Conservation (phyloP, 1,140 invertebrate species). For the Pogonus chalceus region DNA sequence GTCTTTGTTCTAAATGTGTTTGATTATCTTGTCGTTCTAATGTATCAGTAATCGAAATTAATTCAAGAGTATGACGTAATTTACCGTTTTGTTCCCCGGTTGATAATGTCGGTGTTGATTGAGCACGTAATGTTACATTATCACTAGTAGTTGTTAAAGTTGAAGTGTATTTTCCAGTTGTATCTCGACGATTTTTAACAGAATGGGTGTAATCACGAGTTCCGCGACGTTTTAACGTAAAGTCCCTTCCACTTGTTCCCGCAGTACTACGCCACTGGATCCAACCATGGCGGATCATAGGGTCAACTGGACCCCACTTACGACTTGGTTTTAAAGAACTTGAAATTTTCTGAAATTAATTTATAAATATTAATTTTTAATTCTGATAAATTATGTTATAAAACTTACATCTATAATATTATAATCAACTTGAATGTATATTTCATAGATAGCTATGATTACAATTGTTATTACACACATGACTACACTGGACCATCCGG, state of each 20-base stretch:
- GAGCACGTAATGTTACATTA: constrained; percentile 11
- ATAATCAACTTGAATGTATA: constrained; percentile 34
- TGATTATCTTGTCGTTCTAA: background rate
- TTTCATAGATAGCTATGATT: constrained; percentile 34
- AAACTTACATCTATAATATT: constrained; percentile 31
- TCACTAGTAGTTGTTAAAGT: constrained; percentile 16
- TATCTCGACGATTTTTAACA: constrained; percentile 34
- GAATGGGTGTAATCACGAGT: constrained; percentile 50
- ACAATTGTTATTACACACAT: constrained; percentile 34
- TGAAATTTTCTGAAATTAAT: constrained; percentile 42
- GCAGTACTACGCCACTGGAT: constrained; percentile 37
- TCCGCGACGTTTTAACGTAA: constrained; percentile 45
- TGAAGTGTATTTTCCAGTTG: constrained; percentile 4
- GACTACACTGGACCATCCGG: constrained; percentile 36
- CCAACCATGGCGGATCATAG: constrained; percentile 50
- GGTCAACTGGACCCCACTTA: constrained; percentile 51
- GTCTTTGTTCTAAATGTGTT: constrained; percentile 20
- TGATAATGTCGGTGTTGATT: background rate
- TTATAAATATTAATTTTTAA: constrained; percentile 4
- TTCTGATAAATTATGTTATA: too few relatives aligned
- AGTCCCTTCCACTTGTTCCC: constrained; percentile 40
- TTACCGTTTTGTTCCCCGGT: constrained; percentile 6
- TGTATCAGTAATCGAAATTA: background rate
- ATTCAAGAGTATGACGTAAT: constrained; percentile 9
- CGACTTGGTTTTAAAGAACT: constrained; percentile 45